A percentile compares a stretch with the other conserved stretches of the same genome.
These are phyloP conservation scores for Symphodus melops DNA, from an alignment of 2,113 vertebrate species.

Conservation along the genomic window DNA sequence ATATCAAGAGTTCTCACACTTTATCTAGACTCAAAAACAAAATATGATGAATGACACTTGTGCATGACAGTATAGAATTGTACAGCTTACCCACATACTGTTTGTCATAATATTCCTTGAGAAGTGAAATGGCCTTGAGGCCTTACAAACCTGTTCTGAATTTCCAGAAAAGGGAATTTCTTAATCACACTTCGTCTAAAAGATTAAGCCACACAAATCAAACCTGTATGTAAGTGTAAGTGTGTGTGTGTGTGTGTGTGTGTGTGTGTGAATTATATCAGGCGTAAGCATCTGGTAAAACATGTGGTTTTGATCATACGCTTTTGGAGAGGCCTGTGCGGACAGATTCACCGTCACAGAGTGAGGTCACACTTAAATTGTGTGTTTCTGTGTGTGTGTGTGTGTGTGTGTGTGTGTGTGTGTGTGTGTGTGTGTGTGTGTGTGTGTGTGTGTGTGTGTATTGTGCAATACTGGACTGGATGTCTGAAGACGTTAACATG, in stretches of 20 bases:
- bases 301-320: slow-evolving; percentile 75
- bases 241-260: background rate
- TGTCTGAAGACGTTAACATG: slow-evolving; percentile 58
- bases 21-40: too few relatives aligned
- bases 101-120: background rate
- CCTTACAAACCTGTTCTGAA: slow-evolving; percentile 14
- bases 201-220: slow-evolving; percentile 41
- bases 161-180: slow-evolving; percentile 17
- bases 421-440: background rate
- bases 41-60: background rate
- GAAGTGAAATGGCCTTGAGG: background rate
- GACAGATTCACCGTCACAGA: slow-evolving; percentile 56
- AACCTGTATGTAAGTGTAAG: background rate
- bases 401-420: slow-evolving; percentile 19
- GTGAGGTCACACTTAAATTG: slow-evolving; percentile 55
- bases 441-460: slow-evolving; percentile 29
- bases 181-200: slow-evolving; percentile 21
- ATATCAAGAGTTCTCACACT: background rate
- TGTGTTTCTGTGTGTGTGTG: slow-evolving; percentile 3
- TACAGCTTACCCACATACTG: background rate
- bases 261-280: slow-evolving; percentile 6
- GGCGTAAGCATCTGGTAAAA: slow-evolving; percentile 31
- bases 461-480: slow-evolving; percentile 34
- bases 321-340: slow-evolving; percentile 40
- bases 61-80: background rate